These are phyloP conservation scores for Drosophila nr. medialis DNA, from an alignment of 2,888 invertebrate genomes.

Conservation along the genomic window DNA sequence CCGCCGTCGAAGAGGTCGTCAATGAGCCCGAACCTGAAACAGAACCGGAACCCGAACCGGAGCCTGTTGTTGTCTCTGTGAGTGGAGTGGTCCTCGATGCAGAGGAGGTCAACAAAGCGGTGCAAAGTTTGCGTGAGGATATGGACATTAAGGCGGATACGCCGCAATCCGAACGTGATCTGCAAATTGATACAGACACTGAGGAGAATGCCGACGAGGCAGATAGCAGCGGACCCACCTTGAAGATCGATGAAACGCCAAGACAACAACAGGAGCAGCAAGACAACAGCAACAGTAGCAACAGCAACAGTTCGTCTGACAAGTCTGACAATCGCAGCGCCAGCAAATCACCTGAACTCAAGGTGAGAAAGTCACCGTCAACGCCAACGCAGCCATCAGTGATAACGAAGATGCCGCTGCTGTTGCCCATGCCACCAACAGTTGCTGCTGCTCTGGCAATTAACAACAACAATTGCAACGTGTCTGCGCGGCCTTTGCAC, in stretches of 20 bases:
- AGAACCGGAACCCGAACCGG: slow-evolving; percentile 78
- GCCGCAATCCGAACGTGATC: slow-evolving; percentile 92
- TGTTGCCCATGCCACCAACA: slow-evolving; percentile 12
- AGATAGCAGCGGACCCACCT: slow-evolving; percentile 83
- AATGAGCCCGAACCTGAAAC: slow-evolving; percentile 83
- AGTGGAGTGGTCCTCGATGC: slow-evolving; percentile 84
- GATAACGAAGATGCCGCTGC: slow-evolving; percentile 75
- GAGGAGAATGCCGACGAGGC: slow-evolving; percentile 90
- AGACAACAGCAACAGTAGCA: slow-evolving; percentile 26
- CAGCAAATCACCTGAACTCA: slow-evolving; percentile 10
- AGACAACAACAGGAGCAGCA: slow-evolving; percentile 25
- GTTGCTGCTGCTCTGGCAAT: slow-evolving; percentile 6
- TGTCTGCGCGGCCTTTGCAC: slow-evolving; percentile 49
- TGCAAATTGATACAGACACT: slow-evolving; percentile 94
- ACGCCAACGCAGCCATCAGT: slow-evolving; percentile 63
- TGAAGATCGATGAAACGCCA: slow-evolving; percentile 80
- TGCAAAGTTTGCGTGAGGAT: slow-evolving; percentile 91
- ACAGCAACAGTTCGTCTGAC: slow-evolving; percentile 32
- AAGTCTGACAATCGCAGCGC: slow-evolving; percentile 32
- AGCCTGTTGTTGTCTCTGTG: slow-evolving; percentile 87
- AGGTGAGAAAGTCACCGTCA: slow-evolving; percentile 1
- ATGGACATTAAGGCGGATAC: slow-evolving; percentile 93
- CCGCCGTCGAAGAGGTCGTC: slow-evolving; percentile 76
- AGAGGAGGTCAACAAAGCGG: slow-evolving; percentile 93
- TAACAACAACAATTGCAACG: slow-evolving; percentile 15